A percentile compares a stretch with the other conserved stretches of the same genome.
Evolutionary conservation across 1,140 invertebrate species (phyloP).

Genomic region (Eupristina koningsbergeri): DNA sequence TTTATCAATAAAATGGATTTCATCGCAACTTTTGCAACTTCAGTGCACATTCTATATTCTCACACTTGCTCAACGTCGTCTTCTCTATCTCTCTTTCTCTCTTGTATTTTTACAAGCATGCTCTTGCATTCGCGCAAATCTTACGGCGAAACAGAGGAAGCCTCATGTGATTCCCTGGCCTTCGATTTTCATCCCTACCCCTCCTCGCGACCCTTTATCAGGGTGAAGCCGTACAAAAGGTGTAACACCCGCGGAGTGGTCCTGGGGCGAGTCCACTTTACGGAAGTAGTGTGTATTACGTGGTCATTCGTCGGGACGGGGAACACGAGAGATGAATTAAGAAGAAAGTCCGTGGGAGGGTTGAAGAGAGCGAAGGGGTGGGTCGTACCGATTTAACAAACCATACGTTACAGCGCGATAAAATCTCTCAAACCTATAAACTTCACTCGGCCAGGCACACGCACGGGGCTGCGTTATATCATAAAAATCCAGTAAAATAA

Average conservation of each 20-base stretch:
- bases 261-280: conserved; percentile 55
- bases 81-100: too few relatives aligned
- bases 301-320: conserved; percentile 20
- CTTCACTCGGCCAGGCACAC: conserved; percentile 64
- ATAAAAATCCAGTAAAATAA: conserved; percentile 74
- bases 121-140: neutral
- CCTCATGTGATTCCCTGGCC: neutral
- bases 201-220: neutral
- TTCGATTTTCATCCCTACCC: too few relatives aligned
- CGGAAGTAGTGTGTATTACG: conserved; percentile 50
- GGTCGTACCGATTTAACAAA: conserved; percentile 70
- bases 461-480: conserved; percentile 66
- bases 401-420: conserved; percentile 73
- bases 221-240: conserved; percentile 9
- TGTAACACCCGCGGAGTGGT: neutral
- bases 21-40: neutral
- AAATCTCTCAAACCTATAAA: conserved; percentile 73
- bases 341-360: conserved; percentile 29
- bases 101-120: neutral
- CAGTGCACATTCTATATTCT: neutral
- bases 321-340: conserved; percentile 42
- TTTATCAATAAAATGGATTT: conserved; percentile 14
- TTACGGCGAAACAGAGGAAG: neutral
- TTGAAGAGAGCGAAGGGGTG: conserved; percentile 49
- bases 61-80: too few relatives aligned